phyloP scores from a whole-genome alignment of 2,888 invertebrate genomes.

The Nomada flava region DNA sequence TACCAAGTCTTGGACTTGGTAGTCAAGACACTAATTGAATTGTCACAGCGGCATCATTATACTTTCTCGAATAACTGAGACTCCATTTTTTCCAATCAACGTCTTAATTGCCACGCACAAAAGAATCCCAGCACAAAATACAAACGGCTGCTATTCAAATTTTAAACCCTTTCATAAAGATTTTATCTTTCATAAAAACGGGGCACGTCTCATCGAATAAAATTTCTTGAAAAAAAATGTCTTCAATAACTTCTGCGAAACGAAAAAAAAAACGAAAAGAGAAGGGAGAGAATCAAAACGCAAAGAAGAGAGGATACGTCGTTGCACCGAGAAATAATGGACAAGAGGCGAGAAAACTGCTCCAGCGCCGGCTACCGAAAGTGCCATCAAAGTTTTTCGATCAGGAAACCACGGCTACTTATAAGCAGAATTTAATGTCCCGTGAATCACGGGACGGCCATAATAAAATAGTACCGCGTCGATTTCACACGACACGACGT shows the following conservation, averaged over 20 bases:
- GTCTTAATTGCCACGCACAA: background rate
- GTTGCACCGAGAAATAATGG: background rate
- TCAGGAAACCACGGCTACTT: background rate
- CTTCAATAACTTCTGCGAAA: too few relatives aligned
- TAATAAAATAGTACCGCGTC: background rate
- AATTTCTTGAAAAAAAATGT: too few relatives aligned
- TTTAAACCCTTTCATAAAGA: background rate
- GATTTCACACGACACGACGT: slow-evolving; percentile 7
- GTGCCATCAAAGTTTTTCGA: slow-evolving; percentile 15
- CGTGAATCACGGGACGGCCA: background rate
- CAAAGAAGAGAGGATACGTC: too few relatives aligned
- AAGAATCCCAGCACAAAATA: background rate
- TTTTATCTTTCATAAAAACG: background rate
- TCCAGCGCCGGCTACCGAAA: background rate
- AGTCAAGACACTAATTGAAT: slow-evolving; percentile 7
- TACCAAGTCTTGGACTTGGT: background rate
- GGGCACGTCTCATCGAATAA: background rate
- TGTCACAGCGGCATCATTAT: background rate
- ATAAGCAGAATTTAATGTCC: slow-evolving; percentile 16
- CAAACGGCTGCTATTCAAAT: too few relatives aligned
- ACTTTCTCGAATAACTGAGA: background rate
- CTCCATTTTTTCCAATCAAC: too few relatives aligned
- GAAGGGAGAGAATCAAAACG: background rate
- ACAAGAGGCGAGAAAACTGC: background rate
- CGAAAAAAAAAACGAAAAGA: background rate